Percentiles rank a stretch among this genome's conserved stretches.
Conservation (phyloP, 2,113 vertebrate species). For the Sturnira hondurensis region DNA sequence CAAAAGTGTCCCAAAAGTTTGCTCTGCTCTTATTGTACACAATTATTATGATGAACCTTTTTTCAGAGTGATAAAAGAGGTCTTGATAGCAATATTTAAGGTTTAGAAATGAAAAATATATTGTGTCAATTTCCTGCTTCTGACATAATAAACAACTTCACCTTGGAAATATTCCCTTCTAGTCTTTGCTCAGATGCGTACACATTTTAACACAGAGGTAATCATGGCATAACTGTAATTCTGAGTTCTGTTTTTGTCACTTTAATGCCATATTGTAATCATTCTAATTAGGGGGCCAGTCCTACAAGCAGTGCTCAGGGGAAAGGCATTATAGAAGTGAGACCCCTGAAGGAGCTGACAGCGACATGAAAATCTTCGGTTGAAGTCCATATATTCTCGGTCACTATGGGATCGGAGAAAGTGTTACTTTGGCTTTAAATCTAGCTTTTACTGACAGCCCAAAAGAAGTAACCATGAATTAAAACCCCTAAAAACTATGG, state of each 20-base stretch:
- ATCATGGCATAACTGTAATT: not conserved
- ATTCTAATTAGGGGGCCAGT: not conserved
- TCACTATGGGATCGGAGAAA: not conserved
- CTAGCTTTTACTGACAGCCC: slow-evolving; percentile 36
- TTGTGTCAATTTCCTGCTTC: not conserved
- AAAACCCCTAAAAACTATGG: slow-evolving; percentile 33
- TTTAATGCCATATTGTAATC: not conserved
- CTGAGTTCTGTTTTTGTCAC: not conserved
- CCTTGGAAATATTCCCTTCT: not conserved
- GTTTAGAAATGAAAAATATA: not conserved
- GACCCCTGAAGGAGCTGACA: not conserved
- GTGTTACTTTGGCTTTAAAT: slow-evolving; percentile 27
- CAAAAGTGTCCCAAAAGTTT: not conserved
- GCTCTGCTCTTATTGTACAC: not conserved
- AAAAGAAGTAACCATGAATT: slow-evolving; percentile 27
- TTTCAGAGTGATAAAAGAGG: not conserved
- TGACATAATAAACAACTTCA: not conserved
- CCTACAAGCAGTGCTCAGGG: not conserved
- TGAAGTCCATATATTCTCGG: not conserved
- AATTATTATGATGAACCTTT: not conserved
- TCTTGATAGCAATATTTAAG: not conserved
- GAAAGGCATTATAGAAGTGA: not conserved
- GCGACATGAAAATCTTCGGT: not conserved
- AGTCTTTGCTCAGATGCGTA: not conserved
- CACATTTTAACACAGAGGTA: not conserved